Conservation (phyloP, 2,113 vertebrate species). For the Dromiciops gliroides region DNA sequence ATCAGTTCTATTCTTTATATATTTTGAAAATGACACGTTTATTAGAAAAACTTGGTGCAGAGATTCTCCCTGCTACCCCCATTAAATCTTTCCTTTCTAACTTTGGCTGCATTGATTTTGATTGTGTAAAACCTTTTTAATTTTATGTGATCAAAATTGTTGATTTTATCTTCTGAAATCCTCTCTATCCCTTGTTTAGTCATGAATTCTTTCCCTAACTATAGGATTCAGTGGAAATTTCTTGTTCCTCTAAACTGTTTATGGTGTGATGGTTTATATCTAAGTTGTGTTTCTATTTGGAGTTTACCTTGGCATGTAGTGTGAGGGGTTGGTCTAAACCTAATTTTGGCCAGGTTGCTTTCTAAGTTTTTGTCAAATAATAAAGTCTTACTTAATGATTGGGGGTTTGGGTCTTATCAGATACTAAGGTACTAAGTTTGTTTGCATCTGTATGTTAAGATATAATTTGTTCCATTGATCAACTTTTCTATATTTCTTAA, state of each 20-base stretch:
- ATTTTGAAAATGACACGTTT: background rate
- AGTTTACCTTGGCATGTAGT: background rate
- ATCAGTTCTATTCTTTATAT: background rate
- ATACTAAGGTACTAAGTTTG: background rate
- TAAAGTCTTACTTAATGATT: background rate
- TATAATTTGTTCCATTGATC: background rate
- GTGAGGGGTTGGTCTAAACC: background rate
- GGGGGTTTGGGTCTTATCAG: background rate
- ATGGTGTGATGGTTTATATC: background rate
- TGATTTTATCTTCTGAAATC: background rate
- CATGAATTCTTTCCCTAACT: background rate
- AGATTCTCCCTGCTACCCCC: background rate
- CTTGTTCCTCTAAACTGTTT: background rate
- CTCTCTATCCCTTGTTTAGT: background rate
- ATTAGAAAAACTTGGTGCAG: background rate
- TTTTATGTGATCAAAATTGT: background rate
- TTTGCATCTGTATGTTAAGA: background rate
- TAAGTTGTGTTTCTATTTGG: background rate
- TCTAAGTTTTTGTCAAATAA: background rate
- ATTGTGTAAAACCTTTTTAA: background rate
- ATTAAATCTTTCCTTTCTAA: background rate
- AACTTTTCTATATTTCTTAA: background rate
- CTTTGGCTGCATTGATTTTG: background rate
- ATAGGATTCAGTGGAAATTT: background rate
- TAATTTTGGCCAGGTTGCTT: background rate